Conservation (phyloP, 2,113 vertebrate genomes). For the Formicarius rufipectus region DNA sequence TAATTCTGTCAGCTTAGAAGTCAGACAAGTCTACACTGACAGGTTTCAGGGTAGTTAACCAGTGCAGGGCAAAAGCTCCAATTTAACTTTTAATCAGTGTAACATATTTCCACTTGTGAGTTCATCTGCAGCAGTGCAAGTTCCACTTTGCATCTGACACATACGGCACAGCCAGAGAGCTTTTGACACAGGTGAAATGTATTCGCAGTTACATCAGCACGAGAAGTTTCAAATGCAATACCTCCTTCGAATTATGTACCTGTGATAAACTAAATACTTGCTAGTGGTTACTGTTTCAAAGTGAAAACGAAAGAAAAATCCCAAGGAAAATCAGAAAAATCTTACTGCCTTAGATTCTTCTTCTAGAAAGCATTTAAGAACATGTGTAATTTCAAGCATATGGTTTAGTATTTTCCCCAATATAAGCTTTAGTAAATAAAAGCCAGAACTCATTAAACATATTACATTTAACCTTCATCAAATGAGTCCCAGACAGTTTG, state of each 20-base stretch:
- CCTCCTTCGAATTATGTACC: neutral
- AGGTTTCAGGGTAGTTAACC: neutral
- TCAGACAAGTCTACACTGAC: neutral
- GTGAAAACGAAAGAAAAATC: neutral
- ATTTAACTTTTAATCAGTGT: neutral
- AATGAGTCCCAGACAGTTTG: constrained; percentile 30
- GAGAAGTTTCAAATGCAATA: neutral
- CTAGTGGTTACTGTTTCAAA: neutral
- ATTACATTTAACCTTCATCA: constrained; percentile 37
- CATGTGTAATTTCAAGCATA: constrained; percentile 21
- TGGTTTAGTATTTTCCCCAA: constrained; percentile 30
- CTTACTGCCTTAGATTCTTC: neutral
- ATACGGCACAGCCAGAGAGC: neutral
- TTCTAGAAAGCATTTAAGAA: constrained; percentile 5
- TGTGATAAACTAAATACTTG: neutral
- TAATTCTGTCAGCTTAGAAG: neutral
- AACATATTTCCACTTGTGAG: too few relatives aligned
- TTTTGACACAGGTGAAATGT: neutral
- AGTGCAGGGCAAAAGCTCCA: neutral
- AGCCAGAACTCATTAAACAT: constrained; percentile 49
- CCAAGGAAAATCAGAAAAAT: neutral
- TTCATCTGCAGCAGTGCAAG: neutral
- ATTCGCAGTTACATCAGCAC: neutral
- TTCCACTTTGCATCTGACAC: neutral
- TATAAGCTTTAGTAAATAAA: constrained; percentile 34